Percentiles rank a stretch among this genome's conserved stretches.
Conservation (phyloP, 2,113 vertebrate species). For the Pardalotus punctatus region DNA sequence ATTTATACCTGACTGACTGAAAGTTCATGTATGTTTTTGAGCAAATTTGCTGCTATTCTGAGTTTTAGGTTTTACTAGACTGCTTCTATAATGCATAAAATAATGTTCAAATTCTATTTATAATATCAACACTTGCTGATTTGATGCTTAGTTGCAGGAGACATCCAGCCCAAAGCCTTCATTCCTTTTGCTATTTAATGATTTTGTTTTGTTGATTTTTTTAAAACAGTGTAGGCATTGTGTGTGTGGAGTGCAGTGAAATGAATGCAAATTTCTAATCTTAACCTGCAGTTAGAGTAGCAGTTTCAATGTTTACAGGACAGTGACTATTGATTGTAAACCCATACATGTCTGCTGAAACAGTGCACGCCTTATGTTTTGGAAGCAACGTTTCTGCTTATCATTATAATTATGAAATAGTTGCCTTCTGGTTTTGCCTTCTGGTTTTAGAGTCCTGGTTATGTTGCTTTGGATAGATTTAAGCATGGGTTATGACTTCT, state of each 20-base stretch:
- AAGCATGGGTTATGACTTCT: neutral
- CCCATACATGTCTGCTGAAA: neutral
- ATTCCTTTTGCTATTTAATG: neutral
- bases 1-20: conserved; percentile 36
- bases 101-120: conserved; percentile 31
- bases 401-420: neutral
- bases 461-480: neutral
- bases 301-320: conserved; percentile 55
- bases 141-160: neutral
- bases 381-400: conserved; percentile 2
- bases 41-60: conserved; percentile 29
- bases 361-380: neutral
- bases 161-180: neutral
- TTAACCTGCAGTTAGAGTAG: neutral
- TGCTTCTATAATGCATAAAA: neutral
- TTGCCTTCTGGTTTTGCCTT: conserved; percentile 27
- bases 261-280: neutral
- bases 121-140: neutral
- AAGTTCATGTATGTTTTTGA: neutral
- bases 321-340: conserved; percentile 66
- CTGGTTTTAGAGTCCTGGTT: neutral
- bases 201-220: neutral
- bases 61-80: conserved; percentile 3
- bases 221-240: neutral
- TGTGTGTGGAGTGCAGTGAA: neutral